Evolutionary conservation across 2,113 vertebrate genomes (phyloP).

Genomic region (Acanthochromis polyacanthus): DNA sequence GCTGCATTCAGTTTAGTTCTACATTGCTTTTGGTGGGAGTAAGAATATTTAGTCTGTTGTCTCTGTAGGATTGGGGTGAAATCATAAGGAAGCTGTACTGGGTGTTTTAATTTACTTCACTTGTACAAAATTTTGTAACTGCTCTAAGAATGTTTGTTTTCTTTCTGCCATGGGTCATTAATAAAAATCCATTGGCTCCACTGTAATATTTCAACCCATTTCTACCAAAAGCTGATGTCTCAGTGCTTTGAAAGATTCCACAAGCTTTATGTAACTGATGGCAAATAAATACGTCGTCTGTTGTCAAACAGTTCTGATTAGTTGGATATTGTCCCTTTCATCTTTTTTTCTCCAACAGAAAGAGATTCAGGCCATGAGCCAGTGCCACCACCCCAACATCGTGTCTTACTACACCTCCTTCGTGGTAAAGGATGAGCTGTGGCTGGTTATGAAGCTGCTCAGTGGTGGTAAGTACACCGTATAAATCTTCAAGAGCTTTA

Average conservation of each 20-base stretch:
- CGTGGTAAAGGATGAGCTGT: conserved; percentile 98
- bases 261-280: not conserved
- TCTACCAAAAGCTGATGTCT: not conserved
- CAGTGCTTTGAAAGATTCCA: not conserved
- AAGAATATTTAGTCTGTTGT: not conserved
- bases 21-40: not conserved
- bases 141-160: not conserved
- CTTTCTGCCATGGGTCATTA: not conserved
- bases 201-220: not conserved
- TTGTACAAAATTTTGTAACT: not conserved
- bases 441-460: conserved; percentile 98
- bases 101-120: not conserved
- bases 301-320: not conserved
- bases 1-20: conserved; percentile 20
- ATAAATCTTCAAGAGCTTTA: not conserved
- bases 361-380: conserved; percentile 93
- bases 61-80: not conserved
- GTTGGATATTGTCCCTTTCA: not conserved
- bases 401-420: conserved; percentile 99
- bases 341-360: conserved; percentile 71
- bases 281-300: not conserved
- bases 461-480: conserved; percentile 89
- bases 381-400: conserved; percentile 98
- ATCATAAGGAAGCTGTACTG: conserved; percentile 1
- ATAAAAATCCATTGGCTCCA: not conserved